phyloP scores from a whole-genome alignment of 2,888 invertebrate species.

The Cataglyphis livida region DNA sequence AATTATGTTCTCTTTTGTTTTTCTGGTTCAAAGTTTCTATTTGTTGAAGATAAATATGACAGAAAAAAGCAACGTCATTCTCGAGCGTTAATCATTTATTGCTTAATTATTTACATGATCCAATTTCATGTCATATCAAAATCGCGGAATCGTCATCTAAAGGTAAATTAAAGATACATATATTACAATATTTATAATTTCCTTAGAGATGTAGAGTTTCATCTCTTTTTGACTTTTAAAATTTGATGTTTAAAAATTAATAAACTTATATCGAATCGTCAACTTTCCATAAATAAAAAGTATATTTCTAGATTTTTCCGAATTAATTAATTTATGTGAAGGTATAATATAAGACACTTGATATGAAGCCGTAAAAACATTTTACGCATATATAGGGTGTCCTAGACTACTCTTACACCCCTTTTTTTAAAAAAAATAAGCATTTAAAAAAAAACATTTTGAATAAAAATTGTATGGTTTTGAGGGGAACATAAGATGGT shows the following conservation, averaged over 20 bases:
- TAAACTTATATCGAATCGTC: neutral
- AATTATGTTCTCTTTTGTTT: neutral
- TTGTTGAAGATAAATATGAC: neutral
- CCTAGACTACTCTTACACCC: no score
- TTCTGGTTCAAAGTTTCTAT: neutral
- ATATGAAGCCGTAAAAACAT: neutral
- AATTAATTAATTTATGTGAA: neutral
- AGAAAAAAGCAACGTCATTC: neutral
- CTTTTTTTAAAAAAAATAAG: no score
- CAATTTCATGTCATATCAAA: neutral
- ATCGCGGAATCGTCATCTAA: neutral
- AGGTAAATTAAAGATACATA: neutral
- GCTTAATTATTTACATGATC: neutral
- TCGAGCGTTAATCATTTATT: neutral
- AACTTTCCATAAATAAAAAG: neutral
- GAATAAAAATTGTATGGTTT: no score
- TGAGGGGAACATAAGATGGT: no score
- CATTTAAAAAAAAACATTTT: no score
- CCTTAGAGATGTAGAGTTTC: neutral
- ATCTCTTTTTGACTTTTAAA: neutral
- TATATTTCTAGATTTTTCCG: neutral
- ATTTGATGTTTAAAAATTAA: neutral
- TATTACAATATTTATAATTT: neutral
- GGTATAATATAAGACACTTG: neutral
- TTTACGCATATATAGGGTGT: neutral